Base-by-base conservation (phyloP, 2,888 invertebrate genomes). In the Drosophila meridionalis region DNA sequence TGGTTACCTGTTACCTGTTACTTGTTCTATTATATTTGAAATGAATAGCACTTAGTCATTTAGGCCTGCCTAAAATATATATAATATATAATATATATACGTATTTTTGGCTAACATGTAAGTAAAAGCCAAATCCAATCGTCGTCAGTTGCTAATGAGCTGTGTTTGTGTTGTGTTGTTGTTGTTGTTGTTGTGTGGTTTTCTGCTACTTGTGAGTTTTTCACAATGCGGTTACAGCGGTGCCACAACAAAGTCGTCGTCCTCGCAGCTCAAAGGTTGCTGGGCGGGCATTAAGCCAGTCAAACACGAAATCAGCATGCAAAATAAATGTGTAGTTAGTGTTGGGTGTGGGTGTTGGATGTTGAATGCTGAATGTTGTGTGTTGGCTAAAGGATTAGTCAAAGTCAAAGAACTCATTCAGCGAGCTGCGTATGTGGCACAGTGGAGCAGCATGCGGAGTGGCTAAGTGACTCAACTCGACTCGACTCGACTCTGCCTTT, bases 231-330 rank as follows among this genome's bases (percentile, higher is more conserved):
- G 72, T 62, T 59, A 42, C 64, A 58, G 40, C 28, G 56, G 40
- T 48, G 64, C 80, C 80, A 78, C 80, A 78, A 78, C 73, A 80
- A 80, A 76, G 73, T 9, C 50, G n/a, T 50, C 50, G 8, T 9
- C 50, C 11, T 50, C 50, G n/a, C 5, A 43, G 34, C 58, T 47
- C 53, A 65, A 64, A 72, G 61, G 30, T 26, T 42, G 20, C 20
- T 20, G 20, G 20, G 20, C 20, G 38, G 30, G 60, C 42, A 43
- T 70, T 60, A 67, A 66, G 59, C 56, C 62, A 77, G 56, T 20
- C 52, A 42, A 53, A 55, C 42, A 42, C 40, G 45, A 55, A 59
- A 56, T 48, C 48, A 47, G 55, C 38, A 45, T 68, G n/a, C 48
- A 26, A 38, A 32, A 52, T n/a, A 36, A 28, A 34, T 11, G 26